phyloP scores from a whole-genome alignment of 1,140 invertebrate species.

The Bombus soroeensis region DNA sequence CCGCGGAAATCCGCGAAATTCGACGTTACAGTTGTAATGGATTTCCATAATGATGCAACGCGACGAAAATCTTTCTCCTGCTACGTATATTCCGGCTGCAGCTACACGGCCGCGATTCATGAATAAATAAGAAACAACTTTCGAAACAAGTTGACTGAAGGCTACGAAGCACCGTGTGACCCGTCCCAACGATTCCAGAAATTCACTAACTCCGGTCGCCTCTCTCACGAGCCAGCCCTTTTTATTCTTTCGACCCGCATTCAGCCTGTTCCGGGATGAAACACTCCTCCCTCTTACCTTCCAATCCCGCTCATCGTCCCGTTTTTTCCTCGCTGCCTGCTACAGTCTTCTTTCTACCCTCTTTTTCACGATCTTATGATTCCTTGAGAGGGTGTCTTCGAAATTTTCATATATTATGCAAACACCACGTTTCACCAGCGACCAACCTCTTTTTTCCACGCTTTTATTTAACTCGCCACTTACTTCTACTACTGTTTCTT shows the following conservation, averaged over 20 bases:
- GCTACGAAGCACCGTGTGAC: not conserved
- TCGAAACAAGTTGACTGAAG: slow-evolving; percentile 56
- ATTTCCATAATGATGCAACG: slow-evolving; percentile 36
- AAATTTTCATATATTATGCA: slow-evolving; percentile 71
- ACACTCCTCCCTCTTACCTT: not conserved
- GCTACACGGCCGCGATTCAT: slow-evolving; percentile 41
- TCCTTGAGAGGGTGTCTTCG: slow-evolving; percentile 47
- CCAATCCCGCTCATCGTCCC: not conserved
- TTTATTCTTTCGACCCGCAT: slow-evolving; percentile 50
- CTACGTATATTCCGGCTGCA: not conserved
- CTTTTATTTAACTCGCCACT: slow-evolving; percentile 35
- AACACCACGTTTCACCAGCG: slow-evolving; percentile 41
- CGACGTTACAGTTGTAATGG: slow-evolving; percentile 42
- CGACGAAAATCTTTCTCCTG: slow-evolving; percentile 33
- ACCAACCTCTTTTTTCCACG: slow-evolving; percentile 21
- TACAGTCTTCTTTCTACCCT: not conserved
- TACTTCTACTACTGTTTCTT: slow-evolving; percentile 1
- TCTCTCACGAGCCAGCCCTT: slow-evolving; percentile 35
- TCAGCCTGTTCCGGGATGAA: not conserved
- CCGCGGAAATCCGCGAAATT: slow-evolving; percentile 24
- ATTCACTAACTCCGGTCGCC: slow-evolving; percentile 42
- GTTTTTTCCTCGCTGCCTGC: not conserved
- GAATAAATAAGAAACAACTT: slow-evolving; percentile 65
- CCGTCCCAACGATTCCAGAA: slow-evolving; percentile 33
- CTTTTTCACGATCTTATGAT: slow-evolving; percentile 41